Evolutionary conservation across 2,113 vertebrate genomes (phyloP).

Genomic region (Chloebia gouldiae): DNA sequence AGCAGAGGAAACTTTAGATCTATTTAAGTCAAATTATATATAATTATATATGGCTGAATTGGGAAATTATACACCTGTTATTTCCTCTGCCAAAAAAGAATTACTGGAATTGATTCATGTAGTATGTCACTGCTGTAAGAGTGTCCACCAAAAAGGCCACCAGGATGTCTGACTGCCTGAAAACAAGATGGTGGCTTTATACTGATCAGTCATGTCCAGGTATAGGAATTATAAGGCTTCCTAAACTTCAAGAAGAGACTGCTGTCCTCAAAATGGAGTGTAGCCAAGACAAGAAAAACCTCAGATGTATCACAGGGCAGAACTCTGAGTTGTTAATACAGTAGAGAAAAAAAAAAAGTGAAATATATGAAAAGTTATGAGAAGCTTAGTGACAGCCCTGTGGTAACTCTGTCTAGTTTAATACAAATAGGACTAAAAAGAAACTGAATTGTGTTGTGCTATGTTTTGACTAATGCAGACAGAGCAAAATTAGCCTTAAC

Average conservation of each 20-base stretch:
- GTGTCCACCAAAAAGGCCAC: not conserved
- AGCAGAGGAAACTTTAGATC: conserved; percentile 24
- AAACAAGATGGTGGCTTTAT: not conserved
- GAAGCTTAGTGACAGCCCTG: not conserved
- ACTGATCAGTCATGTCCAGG: not conserved
- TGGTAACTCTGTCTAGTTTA: not conserved
- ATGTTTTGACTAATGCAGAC: conserved; percentile 20
- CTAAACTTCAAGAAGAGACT: not conserved
- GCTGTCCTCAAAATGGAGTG: not conserved
- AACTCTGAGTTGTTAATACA: not conserved
- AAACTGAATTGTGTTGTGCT: conserved; percentile 2
- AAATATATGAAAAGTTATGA: not conserved
- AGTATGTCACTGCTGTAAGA: not conserved
- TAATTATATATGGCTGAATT: conserved; percentile 22
- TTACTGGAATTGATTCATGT: not conserved
- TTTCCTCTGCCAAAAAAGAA: conserved; percentile 16
- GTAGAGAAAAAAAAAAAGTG: not conserved
- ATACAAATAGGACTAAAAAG: not conserved
- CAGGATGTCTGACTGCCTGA: not conserved
- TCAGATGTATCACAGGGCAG: not conserved
- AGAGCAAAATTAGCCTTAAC: not conserved
- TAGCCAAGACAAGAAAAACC: not conserved
- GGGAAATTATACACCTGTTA: conserved; percentile 51
- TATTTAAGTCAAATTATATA: conserved; percentile 52
- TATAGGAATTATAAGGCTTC: not conserved